phyloP scores from a whole-genome alignment of 2,113 vertebrate species.

The Melanerpes aurifrons region DNA sequence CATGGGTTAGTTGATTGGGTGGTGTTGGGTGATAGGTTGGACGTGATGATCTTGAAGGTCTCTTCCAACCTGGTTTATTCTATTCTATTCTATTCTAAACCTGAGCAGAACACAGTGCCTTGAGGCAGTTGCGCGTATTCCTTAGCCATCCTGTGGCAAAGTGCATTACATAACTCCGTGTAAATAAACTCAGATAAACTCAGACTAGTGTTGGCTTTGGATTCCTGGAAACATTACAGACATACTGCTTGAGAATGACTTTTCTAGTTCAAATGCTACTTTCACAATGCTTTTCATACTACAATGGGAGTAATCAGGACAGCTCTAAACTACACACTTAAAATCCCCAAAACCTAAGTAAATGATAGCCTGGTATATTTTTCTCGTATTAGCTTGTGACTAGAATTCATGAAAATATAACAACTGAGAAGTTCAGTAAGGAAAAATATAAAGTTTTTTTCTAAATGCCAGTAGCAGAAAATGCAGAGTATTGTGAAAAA shows the following conservation, averaged over 20 bases:
- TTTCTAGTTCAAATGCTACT: not conserved
- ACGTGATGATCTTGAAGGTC: no score
- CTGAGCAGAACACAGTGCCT: not conserved
- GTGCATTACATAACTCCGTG: not conserved
- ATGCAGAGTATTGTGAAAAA: not conserved
- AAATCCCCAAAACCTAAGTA: not conserved
- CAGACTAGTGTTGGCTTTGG: accelerated
- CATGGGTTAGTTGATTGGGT: no score
- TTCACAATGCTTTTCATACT: not conserved
- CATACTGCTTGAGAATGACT: accelerated
- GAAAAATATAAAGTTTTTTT: not conserved
- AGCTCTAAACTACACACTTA: not conserved
- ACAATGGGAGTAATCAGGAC: not conserved
- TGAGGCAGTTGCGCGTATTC: not conserved
- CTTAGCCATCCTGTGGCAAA: not conserved
- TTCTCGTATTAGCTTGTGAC: not conserved
- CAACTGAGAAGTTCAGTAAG: not conserved
- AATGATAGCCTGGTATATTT: not conserved
- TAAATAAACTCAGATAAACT: not conserved
- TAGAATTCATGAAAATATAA: not conserved
- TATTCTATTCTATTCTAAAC: no score
- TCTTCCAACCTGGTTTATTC: no score
- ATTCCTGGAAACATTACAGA: not conserved
- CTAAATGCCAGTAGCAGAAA: not conserved
- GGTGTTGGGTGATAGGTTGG: no score